These are phyloP conservation scores for Loxodonta africana DNA, from an alignment of 2,113 vertebrate species.

Conservation along the genomic window DNA sequence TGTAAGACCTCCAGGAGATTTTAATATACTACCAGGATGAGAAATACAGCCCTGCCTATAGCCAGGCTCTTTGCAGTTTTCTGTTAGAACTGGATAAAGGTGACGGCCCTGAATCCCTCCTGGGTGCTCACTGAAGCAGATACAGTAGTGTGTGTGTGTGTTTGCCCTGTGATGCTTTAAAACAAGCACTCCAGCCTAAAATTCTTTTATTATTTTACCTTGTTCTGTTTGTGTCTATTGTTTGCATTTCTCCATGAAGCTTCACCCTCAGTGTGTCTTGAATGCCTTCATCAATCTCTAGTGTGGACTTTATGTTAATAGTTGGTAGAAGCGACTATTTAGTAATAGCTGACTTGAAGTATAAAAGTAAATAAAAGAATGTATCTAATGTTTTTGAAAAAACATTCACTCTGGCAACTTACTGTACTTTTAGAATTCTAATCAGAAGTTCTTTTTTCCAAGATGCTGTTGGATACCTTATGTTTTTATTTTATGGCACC, in stretches of 20 bases:
- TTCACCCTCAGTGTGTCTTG: slow-evolving; percentile 10
- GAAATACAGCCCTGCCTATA: not conserved
- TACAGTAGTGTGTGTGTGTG: not conserved
- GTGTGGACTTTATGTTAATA: slow-evolving; percentile 22
- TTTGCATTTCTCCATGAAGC: slow-evolving; percentile 29
- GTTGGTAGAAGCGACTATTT: slow-evolving; percentile 33
- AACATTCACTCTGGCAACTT: not conserved
- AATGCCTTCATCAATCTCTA: slow-evolving; percentile 30
- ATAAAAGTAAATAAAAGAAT: slow-evolving; percentile 50
- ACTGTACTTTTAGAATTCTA: slow-evolving; percentile 8
- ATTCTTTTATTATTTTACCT: slow-evolving; percentile 29
- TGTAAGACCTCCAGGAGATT: not conserved
- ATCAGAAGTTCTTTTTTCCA: slow-evolving; percentile 24
- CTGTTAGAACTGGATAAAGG: not conserved
- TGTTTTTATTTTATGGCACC: slow-evolving; percentile 13
- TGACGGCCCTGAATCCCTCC: not conserved
- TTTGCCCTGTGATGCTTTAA: not conserved
- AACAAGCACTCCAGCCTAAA: not conserved
- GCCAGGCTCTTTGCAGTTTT: not conserved
- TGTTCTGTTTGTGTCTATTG: slow-evolving; percentile 44
- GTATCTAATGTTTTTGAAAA: not conserved
- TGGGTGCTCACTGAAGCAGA: not conserved
- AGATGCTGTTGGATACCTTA: slow-evolving; percentile 27
- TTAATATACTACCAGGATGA: not conserved
- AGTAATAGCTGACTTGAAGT: slow-evolving; percentile 6